Evolutionary conservation across 2,888 invertebrate species (phyloP), one percentile per base, ranked within the genome.

Genomic region (Taphrorychus bicolor): DNA sequence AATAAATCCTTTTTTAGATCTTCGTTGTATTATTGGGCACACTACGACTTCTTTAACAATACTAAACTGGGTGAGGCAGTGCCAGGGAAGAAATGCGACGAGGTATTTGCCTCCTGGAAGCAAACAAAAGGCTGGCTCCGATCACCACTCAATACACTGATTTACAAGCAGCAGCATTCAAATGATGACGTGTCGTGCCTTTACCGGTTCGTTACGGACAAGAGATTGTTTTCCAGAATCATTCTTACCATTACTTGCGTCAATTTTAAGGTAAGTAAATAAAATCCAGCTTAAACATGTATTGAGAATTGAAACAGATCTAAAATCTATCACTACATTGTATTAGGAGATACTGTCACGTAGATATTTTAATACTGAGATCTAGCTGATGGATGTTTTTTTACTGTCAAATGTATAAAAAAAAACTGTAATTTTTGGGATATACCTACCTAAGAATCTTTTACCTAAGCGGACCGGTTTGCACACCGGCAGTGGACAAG

Each of bases 21-120:
- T n/a, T 95, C 95, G 0, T 85, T 96, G 11, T 95, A 95, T 82
- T 95, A 95, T 80, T 95, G 95, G 95, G 95, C 95, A 0, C 95
- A 95, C 79, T 95, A 95, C 78, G 95, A 95, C 78, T 95, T 95
- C 84, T 95, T 95, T 83, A 95, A 95, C 81, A 94, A 94, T 76
- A 94, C 93, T 0, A 89, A 91, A 58, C 91, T 92, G 72, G 95
- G 95, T 0, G 93, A 92, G 71, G 90, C 92, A 0, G 91, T 95
- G 0, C 87, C 88, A 0, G 91, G 89, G 17, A 94, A 93, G 0
- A 88, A 90, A 2, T 96, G 95, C 78, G 95, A 96, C 76, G 94
- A 95, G 79, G 89, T 92, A 1, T 94, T 95, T 78, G 90, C 92
- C 7, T 92, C 94, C 0, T 95, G 94, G 93, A 90, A 90, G 75